Percentiles rank a stretch among this genome's conserved stretches.
Evolutionary conservation across 2,888 invertebrate genomes (phyloP).

Genomic region (Lapara coniferarum): DNA sequence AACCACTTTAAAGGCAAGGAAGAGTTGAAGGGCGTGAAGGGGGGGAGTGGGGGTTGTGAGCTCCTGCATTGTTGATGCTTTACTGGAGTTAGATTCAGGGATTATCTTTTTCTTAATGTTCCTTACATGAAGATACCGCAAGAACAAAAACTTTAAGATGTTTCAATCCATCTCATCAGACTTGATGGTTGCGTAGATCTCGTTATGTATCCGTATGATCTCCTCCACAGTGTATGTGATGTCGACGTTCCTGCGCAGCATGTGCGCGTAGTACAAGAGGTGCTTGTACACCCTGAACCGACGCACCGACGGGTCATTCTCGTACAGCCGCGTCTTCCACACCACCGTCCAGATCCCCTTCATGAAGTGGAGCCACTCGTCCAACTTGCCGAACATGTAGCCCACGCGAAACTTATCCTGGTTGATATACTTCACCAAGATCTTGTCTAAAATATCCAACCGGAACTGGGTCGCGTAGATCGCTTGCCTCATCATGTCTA

Average conservation of each 20-base stretch:
- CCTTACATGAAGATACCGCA: no score
- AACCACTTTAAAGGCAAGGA: no score
- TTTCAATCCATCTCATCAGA: not conserved
- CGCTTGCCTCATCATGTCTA: constrained; percentile 49
- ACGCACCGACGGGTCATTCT: not conserved
- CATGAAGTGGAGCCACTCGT: constrained; percentile 43
- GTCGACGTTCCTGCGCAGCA: constrained; percentile 46
- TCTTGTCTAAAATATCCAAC: constrained; percentile 35
- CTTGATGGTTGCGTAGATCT: not conserved
- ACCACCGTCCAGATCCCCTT: constrained; percentile 25
- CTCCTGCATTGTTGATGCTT: no score
- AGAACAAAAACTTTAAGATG: no score
- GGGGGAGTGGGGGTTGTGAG: no score
- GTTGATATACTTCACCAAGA: constrained; percentile 32
- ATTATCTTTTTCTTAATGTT: no score
- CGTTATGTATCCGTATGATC: constrained; percentile 37
- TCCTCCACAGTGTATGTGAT: constrained; percentile 52
- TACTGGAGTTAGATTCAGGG: no score
- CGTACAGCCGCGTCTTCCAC: not conserved
- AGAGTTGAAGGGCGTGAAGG: no score
- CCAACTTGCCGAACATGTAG: constrained; percentile 44
- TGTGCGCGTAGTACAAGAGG: constrained; percentile 45
- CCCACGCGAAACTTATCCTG: constrained; percentile 43
- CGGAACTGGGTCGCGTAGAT: constrained; percentile 48
- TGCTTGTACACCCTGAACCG: constrained; percentile 31